phyloP scores from a whole-genome alignment of 2,888 invertebrate genomes.

The Nomada lathburiana region DNA sequence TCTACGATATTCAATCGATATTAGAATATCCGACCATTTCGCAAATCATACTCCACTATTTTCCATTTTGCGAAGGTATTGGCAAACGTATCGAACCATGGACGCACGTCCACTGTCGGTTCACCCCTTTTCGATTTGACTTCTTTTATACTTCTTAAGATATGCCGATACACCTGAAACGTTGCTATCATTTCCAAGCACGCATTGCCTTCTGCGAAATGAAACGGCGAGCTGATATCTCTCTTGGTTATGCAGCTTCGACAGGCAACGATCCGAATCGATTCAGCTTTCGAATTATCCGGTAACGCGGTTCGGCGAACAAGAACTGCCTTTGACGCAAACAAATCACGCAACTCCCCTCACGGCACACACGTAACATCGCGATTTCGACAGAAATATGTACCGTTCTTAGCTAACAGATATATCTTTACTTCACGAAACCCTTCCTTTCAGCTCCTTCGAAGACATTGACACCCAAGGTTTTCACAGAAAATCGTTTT shows the following conservation, averaged over 20 bases:
- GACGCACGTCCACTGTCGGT: not conserved
- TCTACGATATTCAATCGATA: too few relatives aligned
- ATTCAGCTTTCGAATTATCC: constrained; percentile 9
- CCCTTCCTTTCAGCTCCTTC: not conserved
- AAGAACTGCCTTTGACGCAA: constrained; percentile 1
- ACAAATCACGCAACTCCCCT: constrained; percentile 9
- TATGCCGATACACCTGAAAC: too few relatives aligned
- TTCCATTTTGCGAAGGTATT: not conserved
- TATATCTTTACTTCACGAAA: not conserved
- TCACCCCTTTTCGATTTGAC: not conserved
- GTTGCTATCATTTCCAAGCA: not conserved
- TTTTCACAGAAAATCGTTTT: too few relatives aligned
- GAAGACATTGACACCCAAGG: too few relatives aligned
- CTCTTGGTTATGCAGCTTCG: not conserved
- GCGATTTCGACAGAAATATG: not conserved
- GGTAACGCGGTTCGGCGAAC: not conserved
- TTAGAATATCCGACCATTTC: too few relatives aligned
- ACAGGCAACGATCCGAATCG: constrained; percentile 3
- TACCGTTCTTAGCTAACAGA: not conserved
- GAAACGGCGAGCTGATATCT: not conserved
- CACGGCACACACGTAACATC: not conserved
- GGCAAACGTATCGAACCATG: too few relatives aligned
- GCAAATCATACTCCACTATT: too few relatives aligned
- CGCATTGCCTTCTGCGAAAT: not conserved
- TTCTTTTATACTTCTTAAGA: not conserved